Conservation (phyloP, 2,888 invertebrate genomes). For the Drosophila setosimentum region DNA sequence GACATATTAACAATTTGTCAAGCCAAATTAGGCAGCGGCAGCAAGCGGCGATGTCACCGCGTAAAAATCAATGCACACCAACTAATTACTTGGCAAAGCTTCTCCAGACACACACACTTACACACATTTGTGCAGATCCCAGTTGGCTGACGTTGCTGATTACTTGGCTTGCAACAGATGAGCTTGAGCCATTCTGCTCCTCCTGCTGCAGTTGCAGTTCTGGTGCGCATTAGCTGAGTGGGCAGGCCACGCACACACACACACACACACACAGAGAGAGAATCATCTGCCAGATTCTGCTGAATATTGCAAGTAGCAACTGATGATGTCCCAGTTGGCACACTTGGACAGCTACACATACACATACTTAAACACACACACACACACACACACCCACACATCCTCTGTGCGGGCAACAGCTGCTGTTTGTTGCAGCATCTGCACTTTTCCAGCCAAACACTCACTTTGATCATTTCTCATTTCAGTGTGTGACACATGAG, state of each 20-base stretch:
- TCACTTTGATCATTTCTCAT: constrained; percentile 81
- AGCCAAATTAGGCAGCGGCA: constrained; percentile 69
- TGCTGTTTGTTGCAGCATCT: constrained; percentile 58
- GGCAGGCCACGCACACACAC: constrained; percentile 46
- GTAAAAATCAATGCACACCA: constrained; percentile 77
- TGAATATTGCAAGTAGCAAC: constrained; percentile 73
- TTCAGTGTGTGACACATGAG: constrained; percentile 66
- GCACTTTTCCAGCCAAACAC: constrained; percentile 75
- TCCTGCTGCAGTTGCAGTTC: constrained; percentile 62
- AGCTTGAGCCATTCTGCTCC: constrained; percentile 30
- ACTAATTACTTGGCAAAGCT: constrained; percentile 66
- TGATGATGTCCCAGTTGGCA: constrained; percentile 71
- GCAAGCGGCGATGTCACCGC: constrained; percentile 34
- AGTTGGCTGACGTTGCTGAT: constrained; percentile 62
- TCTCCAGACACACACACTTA: constrained; percentile 19
- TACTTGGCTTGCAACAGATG: constrained; percentile 68
- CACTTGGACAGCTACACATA: constrained; percentile 28
- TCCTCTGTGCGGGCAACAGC: constrained; percentile 38
- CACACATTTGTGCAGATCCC: constrained; percentile 2
- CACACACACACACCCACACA: constrained; percentile 10
- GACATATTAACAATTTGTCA: constrained; percentile 80
- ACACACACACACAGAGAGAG: not conserved
- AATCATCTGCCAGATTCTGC: constrained; percentile 51
- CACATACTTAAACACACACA: constrained; percentile 1
- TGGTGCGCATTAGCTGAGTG: constrained; percentile 73